These are phyloP conservation scores for Cyprinodon variegatus DNA, from an alignment of 2,113 vertebrate genomes.

Conservation along the genomic window DNA sequence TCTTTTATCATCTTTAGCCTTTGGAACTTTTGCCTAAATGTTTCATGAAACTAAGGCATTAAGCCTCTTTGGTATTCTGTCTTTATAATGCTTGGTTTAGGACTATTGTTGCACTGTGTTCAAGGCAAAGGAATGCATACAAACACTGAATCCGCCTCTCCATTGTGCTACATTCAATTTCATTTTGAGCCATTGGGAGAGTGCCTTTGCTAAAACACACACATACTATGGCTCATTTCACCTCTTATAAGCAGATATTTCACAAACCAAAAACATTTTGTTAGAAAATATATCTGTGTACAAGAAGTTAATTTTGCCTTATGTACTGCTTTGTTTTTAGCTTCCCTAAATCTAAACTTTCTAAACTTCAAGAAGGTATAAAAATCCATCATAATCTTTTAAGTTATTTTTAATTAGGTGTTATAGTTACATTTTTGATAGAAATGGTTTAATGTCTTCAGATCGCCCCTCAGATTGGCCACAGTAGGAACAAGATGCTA, in stretches of 20 bases:
- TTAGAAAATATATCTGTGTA: background rate
- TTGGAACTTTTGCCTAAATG: conserved; percentile 87
- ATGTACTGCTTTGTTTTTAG: background rate
- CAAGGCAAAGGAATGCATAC: conserved; percentile 71
- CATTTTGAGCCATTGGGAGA: conserved; percentile 71
- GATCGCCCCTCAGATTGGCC: background rate
- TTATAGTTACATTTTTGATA: too few relatives aligned
- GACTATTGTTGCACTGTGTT: conserved; percentile 75
- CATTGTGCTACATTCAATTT: conserved; percentile 71
- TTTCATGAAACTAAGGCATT: conserved; percentile 82
- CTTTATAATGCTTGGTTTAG: conserved; percentile 73
- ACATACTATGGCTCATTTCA: conserved; percentile 75
- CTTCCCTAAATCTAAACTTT: background rate
- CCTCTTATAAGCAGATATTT: conserved; percentile 28
- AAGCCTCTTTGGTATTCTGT: conserved; percentile 84
- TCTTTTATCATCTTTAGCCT: conserved; percentile 83
- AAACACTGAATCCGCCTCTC: conserved; percentile 67
- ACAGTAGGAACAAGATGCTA: too few relatives aligned
- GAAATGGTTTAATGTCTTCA: too few relatives aligned
- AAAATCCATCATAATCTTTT: too few relatives aligned
- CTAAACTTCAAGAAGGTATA: too few relatives aligned
- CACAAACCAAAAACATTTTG: background rate
- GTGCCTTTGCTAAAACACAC: conserved; percentile 75
- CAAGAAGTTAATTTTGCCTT: background rate
- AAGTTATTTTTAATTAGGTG: too few relatives aligned